Evolutionary conservation across 2,888 invertebrate species (phyloP).

Genomic region (Scaptomyza parva): DNA sequence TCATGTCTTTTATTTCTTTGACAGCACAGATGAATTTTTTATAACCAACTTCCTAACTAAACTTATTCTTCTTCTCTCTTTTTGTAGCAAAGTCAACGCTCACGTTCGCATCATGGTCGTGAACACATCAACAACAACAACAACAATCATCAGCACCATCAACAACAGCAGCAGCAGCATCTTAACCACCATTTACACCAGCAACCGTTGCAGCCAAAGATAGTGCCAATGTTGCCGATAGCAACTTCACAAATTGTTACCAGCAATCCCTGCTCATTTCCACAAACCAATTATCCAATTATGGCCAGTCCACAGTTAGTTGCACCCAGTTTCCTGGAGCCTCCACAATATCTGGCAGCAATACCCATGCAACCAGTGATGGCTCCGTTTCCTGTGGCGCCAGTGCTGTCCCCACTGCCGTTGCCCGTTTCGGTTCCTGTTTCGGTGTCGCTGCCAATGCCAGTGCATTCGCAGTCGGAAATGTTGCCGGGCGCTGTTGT

Average conservation of each 20-base stretch:
- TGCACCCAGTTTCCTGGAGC: slow-evolving; percentile 84
- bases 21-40: not conserved
- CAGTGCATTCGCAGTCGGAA: slow-evolving; percentile 76
- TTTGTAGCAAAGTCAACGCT: slow-evolving; percentile 64
- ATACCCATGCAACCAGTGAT: slow-evolving; percentile 87
- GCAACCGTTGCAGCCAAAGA: slow-evolving; percentile 72
- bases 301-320: slow-evolving; percentile 83
- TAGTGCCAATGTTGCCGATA: slow-evolving; percentile 71
- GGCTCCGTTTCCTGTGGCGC: slow-evolving; percentile 85
- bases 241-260: slow-evolving; percentile 67
- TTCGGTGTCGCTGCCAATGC: slow-evolving; percentile 82
- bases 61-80: not conserved
- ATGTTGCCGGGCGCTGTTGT: slow-evolving; percentile 84
- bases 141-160: slow-evolving; percentile 43
- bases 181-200: slow-evolving; percentile 50
- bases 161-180: slow-evolving; percentile 45
- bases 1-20: not conserved
- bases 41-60: not conserved
- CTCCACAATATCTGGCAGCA: slow-evolving; percentile 86
- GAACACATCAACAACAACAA: slow-evolving; percentile 48
- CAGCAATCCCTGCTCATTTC: slow-evolving; percentile 84
- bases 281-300: slow-evolving; percentile 86
- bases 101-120: slow-evolving; percentile 49
- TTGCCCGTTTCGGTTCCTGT: slow-evolving; percentile 81
- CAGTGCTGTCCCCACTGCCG: slow-evolving; percentile 86